These are phyloP conservation scores for Helicoverpa armigera DNA, from an alignment of 1,140 invertebrate genomes.

Conservation along the genomic window DNA sequence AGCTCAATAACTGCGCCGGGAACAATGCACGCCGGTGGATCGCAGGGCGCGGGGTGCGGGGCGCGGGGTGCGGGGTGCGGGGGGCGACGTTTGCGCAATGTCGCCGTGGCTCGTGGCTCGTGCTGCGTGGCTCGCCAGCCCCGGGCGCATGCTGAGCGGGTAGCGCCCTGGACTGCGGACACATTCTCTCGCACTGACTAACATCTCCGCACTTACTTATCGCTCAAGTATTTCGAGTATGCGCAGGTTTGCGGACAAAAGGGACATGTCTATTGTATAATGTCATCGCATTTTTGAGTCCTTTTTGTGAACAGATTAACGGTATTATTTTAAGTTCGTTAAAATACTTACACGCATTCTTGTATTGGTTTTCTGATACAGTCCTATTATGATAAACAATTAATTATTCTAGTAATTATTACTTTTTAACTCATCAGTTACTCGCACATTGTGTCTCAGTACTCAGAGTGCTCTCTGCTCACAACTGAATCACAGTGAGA, in stretches of 20 bases:
- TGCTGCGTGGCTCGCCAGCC: slow-evolving; percentile 12
- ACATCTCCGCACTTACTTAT: slow-evolving; percentile 7
- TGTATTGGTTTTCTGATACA: too few relatives aligned
- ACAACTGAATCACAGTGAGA: too few relatives aligned
- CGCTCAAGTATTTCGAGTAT: slow-evolving; percentile 14
- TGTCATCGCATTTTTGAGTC: too few relatives aligned
- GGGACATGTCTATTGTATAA: too few relatives aligned
- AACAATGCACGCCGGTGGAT: slow-evolving; percentile 37
- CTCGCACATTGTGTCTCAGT: too few relatives aligned
- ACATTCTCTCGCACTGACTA: not conserved
- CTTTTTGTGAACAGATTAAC: too few relatives aligned
- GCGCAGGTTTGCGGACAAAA: not conserved
- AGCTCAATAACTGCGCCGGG: slow-evolving; percentile 65
- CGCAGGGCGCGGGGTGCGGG: slow-evolving; percentile 5
- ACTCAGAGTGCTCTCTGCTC: too few relatives aligned
- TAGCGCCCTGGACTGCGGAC: not conserved
- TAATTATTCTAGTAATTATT: too few relatives aligned
- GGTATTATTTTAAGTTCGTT: too few relatives aligned
- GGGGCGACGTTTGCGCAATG: slow-evolving; percentile 55
- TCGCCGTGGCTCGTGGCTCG: slow-evolving; percentile 46
- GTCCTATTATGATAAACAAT: too few relatives aligned
- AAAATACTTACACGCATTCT: too few relatives aligned
- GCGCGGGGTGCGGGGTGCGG: not conserved
- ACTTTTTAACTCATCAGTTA: too few relatives aligned
- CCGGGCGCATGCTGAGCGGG: not conserved